Evolutionary conservation across 2,888 invertebrate species (phyloP).

Genomic region (Omphaloscelis lunosa): DNA sequence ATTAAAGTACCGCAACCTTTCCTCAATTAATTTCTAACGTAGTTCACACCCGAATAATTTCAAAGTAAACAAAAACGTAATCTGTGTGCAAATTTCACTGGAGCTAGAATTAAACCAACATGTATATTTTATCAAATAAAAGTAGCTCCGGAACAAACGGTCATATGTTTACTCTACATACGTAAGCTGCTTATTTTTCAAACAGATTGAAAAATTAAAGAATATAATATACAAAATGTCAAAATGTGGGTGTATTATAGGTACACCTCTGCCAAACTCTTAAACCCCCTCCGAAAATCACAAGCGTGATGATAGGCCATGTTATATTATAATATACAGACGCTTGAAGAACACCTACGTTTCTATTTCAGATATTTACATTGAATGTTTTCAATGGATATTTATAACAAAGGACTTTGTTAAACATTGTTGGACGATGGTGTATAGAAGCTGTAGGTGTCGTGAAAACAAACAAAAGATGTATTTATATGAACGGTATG

Average conservation of each 20-base stretch:
- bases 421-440: background rate
- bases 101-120: background rate
- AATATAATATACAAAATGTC: background rate
- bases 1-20: background rate
- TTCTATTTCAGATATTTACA: slow-evolving; percentile 12
- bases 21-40: slow-evolving; percentile 2
- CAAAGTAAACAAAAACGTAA: slow-evolving; percentile 31
- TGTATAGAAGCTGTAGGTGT: background rate
- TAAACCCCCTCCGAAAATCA: too few relatives aligned
- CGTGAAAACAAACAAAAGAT: slow-evolving; percentile 18
- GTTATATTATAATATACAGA: background rate
- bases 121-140: slow-evolving; percentile 24
- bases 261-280: too few relatives aligned
- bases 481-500: too few relatives aligned
- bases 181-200: slow-evolving; percentile 32
- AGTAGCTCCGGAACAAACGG: slow-evolving; percentile 5
- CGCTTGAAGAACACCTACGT: background rate
- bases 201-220: slow-evolving; percentile 19
- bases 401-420: slow-evolving; percentile 16
- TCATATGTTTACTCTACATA: background rate
- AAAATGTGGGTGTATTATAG: too few relatives aligned
- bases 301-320: too few relatives aligned
- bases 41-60: slow-evolving; percentile 36
- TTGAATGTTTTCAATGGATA: slow-evolving; percentile 6
- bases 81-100: slow-evolving; percentile 6